phyloP scores from a whole-genome alignment of 2,888 invertebrate genomes.

The Sisyra terminalis region DNA sequence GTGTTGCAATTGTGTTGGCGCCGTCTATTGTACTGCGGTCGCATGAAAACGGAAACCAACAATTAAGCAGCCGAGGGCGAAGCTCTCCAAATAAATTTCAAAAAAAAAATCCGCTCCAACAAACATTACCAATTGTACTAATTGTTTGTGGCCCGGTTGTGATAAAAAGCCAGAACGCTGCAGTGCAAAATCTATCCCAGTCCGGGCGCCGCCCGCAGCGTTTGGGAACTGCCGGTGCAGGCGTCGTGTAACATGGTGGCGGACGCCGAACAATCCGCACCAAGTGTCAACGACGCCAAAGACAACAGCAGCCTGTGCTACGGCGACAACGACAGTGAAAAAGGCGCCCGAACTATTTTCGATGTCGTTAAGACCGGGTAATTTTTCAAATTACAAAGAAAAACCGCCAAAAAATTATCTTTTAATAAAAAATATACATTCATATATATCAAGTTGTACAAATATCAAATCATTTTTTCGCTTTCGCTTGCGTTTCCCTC shows the following conservation, averaged over 20 bases:
- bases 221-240: conserved; percentile 71
- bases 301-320: conserved; percentile 27
- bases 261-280: conserved; percentile 36
- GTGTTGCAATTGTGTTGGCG: too few relatives aligned
- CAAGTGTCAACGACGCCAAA: conserved; percentile 27
- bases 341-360: conserved; percentile 52
- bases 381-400: too few relatives aligned
- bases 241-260: conserved; percentile 66
- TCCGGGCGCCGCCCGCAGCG: conserved; percentile 79
- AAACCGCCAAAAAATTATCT: neutral
- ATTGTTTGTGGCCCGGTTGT: too few relatives aligned
- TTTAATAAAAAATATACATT: neutral
- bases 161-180: conserved; percentile 26
- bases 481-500: too few relatives aligned
- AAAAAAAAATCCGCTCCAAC: too few relatives aligned
- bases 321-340: conserved; percentile 30
- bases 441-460: neutral
- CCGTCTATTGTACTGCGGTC: too few relatives aligned
- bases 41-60: too few relatives aligned
- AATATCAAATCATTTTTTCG: too few relatives aligned
- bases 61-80: too few relatives aligned
- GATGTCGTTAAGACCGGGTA: conserved; percentile 76
- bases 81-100: too few relatives aligned
- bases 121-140: too few relatives aligned
- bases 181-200: conserved; percentile 55